Conservation (phyloP, 2,888 invertebrate species). For the Sinodicranocentrus sp. region DNA sequence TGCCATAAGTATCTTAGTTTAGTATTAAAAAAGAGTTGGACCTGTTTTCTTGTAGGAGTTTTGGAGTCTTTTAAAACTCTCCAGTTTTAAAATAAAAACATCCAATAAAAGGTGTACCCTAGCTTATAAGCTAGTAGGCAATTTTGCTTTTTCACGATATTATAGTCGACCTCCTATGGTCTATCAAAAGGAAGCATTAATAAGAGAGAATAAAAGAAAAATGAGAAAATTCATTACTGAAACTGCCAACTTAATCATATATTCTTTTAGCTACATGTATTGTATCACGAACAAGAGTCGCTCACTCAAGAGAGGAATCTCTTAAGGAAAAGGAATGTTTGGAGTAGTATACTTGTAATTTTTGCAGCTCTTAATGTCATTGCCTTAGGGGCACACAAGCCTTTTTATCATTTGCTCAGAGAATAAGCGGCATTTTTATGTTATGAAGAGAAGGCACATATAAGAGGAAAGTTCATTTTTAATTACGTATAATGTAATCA, state of each 20-base stretch:
- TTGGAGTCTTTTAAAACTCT: neutral
- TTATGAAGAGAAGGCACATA: neutral
- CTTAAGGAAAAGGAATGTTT: too few relatives aligned
- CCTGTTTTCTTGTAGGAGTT: too few relatives aligned
- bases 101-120: neutral
- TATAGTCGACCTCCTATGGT: slow-evolving; percentile 39
- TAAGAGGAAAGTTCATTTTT: slow-evolving; percentile 28
- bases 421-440: neutral
- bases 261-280: neutral
- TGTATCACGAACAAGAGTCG: neutral
- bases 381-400: slow-evolving; percentile 28
- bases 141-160: slow-evolving; percentile 4
- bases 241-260: slow-evolving; percentile 19
- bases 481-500: slow-evolving; percentile 54
- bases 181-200: slow-evolving; percentile 43
- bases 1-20: slow-evolving; percentile 19
- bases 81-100: neutral
- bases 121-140: neutral
- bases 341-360: too few relatives aligned
- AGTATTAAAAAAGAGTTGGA: slow-evolving; percentile 8
- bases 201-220: slow-evolving; percentile 41
- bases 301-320: too few relatives aligned
- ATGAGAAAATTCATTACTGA: slow-evolving; percentile 35
- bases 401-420: too few relatives aligned
- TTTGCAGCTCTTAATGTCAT: slow-evolving; percentile 34